Evolutionary conservation across 2,888 invertebrate genomes (phyloP).

Genomic region (Drosophila falleni): DNA sequence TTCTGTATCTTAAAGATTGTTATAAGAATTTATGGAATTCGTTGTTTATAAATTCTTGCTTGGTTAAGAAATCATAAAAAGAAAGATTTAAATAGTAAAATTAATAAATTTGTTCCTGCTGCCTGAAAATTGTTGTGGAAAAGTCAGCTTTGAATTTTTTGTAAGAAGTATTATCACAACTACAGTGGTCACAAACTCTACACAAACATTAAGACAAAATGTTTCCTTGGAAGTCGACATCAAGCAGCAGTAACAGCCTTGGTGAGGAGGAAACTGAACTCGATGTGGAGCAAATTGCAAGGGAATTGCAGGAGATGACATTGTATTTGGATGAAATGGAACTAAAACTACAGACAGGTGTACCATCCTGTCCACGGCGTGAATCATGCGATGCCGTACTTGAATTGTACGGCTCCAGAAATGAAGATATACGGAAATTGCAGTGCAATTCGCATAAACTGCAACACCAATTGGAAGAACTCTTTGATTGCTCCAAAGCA

Average conservation of each 20-base stretch:
- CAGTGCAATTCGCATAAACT: background rate
- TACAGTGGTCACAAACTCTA: background rate
- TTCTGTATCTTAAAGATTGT: background rate
- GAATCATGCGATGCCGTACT: background rate
- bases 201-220: slow-evolving; percentile 5
- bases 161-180: background rate
- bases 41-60: no score
- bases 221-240: background rate
- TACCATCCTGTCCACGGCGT: background rate
- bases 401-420: background rate
- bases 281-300: background rate
- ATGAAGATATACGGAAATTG: background rate
- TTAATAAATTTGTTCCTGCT: no score
- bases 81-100: no score
- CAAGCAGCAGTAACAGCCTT: background rate
- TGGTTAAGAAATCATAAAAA: no score
- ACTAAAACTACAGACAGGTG: background rate
- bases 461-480: background rate
- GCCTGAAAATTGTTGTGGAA: background rate
- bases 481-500: background rate
- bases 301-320: slow-evolving; percentile 2
- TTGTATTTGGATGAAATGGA: background rate
- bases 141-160: background rate
- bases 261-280: background rate
- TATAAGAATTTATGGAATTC: no score